A percentile compares a stretch with the other conserved stretches of the same genome.
Conservation (phyloP, 2,888 invertebrate genomes). For the Calameuta pallipes region DNA sequence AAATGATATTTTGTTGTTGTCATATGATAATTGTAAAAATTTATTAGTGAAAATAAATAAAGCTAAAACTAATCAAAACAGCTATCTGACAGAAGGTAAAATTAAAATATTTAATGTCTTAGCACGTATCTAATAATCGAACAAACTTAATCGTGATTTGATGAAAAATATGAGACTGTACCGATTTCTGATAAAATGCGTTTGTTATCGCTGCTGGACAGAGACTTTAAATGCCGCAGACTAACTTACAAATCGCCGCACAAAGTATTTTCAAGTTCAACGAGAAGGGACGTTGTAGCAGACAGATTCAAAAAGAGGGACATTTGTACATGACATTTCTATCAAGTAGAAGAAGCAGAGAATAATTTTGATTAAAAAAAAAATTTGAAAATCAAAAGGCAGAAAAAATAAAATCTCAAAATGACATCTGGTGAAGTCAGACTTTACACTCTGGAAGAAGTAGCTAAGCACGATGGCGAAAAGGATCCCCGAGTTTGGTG, state of each 20-base stretch:
- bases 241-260: background rate
- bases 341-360: background rate
- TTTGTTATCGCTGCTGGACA: background rate
- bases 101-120: background rate
- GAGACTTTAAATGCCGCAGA: background rate
- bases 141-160: background rate
- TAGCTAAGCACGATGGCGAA: conserved; percentile 71
- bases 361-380: background rate
- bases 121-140: background rate
- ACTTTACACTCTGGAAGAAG: conserved; percentile 69
- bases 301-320: background rate
- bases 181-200: background rate
- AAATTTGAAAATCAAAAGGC: background rate
- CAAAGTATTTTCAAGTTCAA: background rate
- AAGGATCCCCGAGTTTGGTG: conserved; percentile 72
- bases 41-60: background rate
- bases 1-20: background rate
- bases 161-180: background rate
- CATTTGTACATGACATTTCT: background rate
- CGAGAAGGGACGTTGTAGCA: background rate
- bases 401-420: background rate
- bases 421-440: background rate
- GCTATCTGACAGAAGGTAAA: background rate
- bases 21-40: background rate
- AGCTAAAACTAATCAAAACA: background rate